Base-by-base conservation (phyloP, 2,113 vertebrate species). In the Xiphorhynchus elegans region DNA sequence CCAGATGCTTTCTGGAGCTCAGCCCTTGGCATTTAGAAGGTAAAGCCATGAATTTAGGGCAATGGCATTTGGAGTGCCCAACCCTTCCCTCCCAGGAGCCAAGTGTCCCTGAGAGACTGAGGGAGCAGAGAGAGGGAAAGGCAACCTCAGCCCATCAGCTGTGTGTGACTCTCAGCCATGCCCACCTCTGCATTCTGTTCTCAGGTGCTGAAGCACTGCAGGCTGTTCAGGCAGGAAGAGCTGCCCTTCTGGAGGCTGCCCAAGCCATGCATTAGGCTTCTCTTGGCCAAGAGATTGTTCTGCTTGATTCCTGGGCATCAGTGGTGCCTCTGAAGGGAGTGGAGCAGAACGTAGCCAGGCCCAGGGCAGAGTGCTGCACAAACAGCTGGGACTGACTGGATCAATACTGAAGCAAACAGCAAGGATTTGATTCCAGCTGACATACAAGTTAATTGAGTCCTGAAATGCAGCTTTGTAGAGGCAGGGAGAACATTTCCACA, bases 231-330 rank as follows among this genome's bases (percentile, higher is more conserved):
- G 92, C 64, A 91, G 84, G 50, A 62, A 82, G 70, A 87, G 55
- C 44, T 87, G 84, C 4, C 10, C 52, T 90, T 96, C 85, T 97
- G 96, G 92, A 96, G 74, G 33, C 56, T 50, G 42, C 94, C 95
- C 96, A 96, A 95, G 87, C 62, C 78, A 93, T 96, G 95, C 97
- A 96, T 97, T 97, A 97, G 72, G 74, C 79, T 89, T 67, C 77
- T 75, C 44, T 76, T 85, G 73, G 88, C 1, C 16, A 91, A 75
- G 76, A 96, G 88, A 91, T 67, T 64, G 86, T 40, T 91, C 84
- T 70, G 77, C 66, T 46, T 76, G 74, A 86, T 93, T 94, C 94
- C 72, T 28, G 64, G 70, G 63, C 79, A 89, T 26, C 4, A 12
- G 37, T 69, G 73, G 24, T 78, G 55, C 64, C 93, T 90, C 84